Evolutionary conservation across 2,888 invertebrate species (phyloP).

Genomic region (Calameuta filiformis): DNA sequence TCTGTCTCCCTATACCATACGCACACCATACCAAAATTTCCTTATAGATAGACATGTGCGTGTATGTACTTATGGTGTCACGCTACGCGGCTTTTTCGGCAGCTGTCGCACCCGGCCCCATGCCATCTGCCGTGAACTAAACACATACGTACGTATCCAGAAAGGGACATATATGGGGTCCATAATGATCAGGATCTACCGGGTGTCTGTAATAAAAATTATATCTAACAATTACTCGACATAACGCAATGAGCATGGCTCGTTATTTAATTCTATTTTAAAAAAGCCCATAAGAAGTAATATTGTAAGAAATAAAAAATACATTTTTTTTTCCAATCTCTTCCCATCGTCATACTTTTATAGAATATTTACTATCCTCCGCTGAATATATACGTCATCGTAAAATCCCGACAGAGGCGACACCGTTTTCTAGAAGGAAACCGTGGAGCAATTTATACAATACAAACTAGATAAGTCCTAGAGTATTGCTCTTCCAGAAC

Average conservation of each 20-base stretch:
- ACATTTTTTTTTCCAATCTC: neutral
- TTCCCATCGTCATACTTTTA: neutral
- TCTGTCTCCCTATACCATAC: neutral
- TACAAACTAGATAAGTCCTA: neutral
- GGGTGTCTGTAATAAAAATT: neutral
- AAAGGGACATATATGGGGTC: neutral
- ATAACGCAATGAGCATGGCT: neutral
- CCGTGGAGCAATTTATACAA: neutral
- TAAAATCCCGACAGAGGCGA: neutral
- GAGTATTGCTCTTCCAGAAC: neutral
- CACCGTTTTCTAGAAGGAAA: neutral
- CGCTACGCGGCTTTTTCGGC: constrained; percentile 40
- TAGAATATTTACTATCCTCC: neutral
- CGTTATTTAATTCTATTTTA: neutral
- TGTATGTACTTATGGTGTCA: constrained; percentile 25
- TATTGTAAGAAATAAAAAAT: too few relatives aligned
- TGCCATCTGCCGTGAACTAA: constrained; percentile 51
- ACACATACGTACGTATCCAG: constrained; percentile 12
- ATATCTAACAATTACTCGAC: neutral
- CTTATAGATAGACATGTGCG: neutral
- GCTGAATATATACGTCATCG: neutral
- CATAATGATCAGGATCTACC: neutral
- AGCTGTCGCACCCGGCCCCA: constrained; percentile 51
- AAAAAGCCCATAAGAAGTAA: neutral
- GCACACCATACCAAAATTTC: neutral